phyloP scores from a whole-genome alignment of 2,113 vertebrate genomes.

The Hoplias malabaricus region DNA sequence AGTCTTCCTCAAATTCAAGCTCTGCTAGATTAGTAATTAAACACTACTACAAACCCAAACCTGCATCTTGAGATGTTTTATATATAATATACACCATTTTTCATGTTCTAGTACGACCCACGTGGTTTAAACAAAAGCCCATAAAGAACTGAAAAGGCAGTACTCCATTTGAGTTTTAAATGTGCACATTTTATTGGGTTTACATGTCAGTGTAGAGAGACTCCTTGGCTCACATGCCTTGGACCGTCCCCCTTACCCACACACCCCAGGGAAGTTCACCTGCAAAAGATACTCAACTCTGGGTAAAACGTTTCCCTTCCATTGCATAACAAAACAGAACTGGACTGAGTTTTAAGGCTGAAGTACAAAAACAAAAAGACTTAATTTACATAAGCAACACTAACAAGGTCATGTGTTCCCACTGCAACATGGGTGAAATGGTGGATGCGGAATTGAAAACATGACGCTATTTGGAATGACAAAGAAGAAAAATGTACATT shows the following conservation, averaged over 20 bases:
- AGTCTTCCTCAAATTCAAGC: too few species aligned
- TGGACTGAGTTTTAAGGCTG: conserved; percentile 90
- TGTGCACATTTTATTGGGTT: conserved; percentile 58
- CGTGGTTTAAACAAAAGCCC: too few species aligned
- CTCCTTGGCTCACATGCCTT: conserved; percentile 45
- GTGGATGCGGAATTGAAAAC: conserved; percentile 14
- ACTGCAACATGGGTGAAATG: conserved; percentile 22
- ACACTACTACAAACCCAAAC: too few species aligned
- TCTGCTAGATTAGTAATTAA: too few species aligned
- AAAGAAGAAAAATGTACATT: conserved; percentile 54
- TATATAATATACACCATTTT: too few species aligned
- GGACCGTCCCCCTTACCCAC: conserved; percentile 37
- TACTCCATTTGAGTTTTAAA: conserved; percentile 38
- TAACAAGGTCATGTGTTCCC: conserved; percentile 57
- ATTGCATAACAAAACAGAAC: conserved; percentile 71
- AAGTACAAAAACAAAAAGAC: conserved; percentile 87
- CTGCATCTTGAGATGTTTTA: too few species aligned
- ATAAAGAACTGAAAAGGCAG: background rate
- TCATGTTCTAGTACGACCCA: too few species aligned
- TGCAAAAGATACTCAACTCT: conserved; percentile 59
- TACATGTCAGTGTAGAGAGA: conserved; percentile 55
- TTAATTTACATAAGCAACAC: conserved; percentile 94
- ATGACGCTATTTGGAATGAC: conserved; percentile 51
- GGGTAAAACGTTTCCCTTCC: conserved; percentile 70
- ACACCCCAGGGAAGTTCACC: conserved; percentile 32